These are phyloP conservation scores for Drosophila crucigera DNA, from an alignment of 2,888 invertebrate species.

Conservation along the genomic window DNA sequence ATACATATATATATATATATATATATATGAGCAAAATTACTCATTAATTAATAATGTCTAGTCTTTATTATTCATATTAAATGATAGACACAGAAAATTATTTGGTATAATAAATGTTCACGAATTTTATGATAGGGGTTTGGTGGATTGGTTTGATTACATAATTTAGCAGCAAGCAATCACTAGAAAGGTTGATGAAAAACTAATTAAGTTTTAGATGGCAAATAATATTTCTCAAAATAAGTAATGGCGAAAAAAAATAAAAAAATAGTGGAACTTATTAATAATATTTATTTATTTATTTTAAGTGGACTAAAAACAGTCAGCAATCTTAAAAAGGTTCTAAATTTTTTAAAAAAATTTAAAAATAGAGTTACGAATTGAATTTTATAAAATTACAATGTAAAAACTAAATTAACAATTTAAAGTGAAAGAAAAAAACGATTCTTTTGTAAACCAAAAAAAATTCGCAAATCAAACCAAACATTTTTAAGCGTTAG, in stretches of 20 bases:
- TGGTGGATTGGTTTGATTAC: constrained; percentile 1
- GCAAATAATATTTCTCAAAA: not conserved
- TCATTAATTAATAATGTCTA: constrained; percentile 41
- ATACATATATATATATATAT: not conserved
- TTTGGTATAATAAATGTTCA: constrained; percentile 16
- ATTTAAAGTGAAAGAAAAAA: not conserved
- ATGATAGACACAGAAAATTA: constrained; percentile 17
- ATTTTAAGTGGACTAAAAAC: not conserved
- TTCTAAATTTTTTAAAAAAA: not conserved
- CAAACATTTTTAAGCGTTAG: not conserved
- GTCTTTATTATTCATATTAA: constrained; percentile 26
- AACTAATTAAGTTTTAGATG: not conserved
- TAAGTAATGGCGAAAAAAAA: not conserved
- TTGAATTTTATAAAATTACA: not conserved
- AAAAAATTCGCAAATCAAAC: not conserved
- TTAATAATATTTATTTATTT: not conserved
- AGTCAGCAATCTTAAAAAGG: not conserved
- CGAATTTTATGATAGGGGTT: not conserved
- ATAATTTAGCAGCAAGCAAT: not conserved
- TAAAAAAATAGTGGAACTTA: not conserved
- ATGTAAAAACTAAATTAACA: not conserved
- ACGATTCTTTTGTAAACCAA: too few relatives aligned
- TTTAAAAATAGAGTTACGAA: not conserved
- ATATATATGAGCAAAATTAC: constrained; percentile 12
- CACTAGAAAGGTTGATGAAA: not conserved